Conservation (phyloP, 2,888 invertebrate species). For the Helleia helle region DNA sequence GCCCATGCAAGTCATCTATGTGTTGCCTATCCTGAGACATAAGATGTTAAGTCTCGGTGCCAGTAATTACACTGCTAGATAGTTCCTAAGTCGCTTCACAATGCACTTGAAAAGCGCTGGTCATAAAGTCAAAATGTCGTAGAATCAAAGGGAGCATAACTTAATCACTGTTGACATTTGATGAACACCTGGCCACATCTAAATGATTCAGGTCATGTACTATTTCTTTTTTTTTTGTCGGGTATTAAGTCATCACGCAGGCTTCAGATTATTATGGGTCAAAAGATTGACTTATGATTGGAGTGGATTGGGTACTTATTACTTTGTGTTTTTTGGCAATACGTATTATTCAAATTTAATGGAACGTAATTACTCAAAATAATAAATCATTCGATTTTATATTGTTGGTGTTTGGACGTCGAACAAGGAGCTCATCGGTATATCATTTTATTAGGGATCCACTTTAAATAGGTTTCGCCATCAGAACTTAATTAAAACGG, state of each 20-base stretch:
- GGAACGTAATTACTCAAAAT: constrained; percentile 70
- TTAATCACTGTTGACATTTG: constrained; percentile 69
- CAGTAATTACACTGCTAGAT: too few species aligned
- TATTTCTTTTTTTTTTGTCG: constrained; percentile 72
- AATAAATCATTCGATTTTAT: constrained; percentile 64
- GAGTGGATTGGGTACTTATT: constrained; percentile 45
- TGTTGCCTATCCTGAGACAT: too few species aligned
- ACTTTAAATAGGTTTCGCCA: too few species aligned
- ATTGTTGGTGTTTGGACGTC: constrained; percentile 30
- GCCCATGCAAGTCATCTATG: too few species aligned
- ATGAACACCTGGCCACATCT: constrained; percentile 60
- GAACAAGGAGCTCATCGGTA: too few species aligned
- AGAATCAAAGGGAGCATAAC: constrained; percentile 46
- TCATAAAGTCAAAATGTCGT: constrained; percentile 67
- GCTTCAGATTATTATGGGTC: constrained; percentile 60
- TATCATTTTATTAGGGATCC: too few species aligned
- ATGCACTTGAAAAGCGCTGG: too few species aligned
- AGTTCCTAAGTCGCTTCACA: too few species aligned
- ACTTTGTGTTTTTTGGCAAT: constrained; percentile 46
- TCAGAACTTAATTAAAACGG: too few species aligned
- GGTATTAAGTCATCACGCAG: constrained; percentile 62
- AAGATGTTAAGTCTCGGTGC: too few species aligned
- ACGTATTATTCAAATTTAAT: constrained; percentile 71
- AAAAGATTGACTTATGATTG: constrained; percentile 60
- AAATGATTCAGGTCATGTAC: constrained; percentile 67